phyloP scores from a whole-genome alignment of 2,113 vertebrate genomes.

The Gymnobelideus leadbeateri region DNA sequence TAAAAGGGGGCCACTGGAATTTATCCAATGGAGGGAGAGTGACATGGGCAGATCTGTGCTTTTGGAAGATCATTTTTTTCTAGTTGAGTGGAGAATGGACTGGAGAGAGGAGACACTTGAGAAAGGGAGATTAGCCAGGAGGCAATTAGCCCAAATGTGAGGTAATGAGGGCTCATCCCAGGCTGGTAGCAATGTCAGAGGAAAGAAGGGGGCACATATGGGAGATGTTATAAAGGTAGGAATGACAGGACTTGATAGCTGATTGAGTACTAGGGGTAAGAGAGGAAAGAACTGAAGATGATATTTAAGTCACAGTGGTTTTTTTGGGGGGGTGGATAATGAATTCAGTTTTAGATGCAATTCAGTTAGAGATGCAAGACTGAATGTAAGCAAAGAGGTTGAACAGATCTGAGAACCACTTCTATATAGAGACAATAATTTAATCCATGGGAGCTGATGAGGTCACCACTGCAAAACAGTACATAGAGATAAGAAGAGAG shows the following conservation, averaged over 20 bases:
- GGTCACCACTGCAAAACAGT: background rate
- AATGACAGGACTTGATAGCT: background rate
- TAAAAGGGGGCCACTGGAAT: background rate
- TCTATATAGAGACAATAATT: background rate
- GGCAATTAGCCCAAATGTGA: background rate
- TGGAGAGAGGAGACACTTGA: background rate
- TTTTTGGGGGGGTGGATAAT: background rate
- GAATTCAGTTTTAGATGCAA: background rate
- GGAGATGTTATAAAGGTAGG: background rate
- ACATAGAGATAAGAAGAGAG: background rate
- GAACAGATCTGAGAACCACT: background rate
- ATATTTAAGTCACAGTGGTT: background rate
- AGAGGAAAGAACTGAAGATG: background rate
- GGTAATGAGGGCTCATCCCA: background rate
- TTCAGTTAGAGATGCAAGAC: background rate
- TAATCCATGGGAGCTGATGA: background rate
- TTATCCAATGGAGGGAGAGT: background rate
- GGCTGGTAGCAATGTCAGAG: too few relatives aligned
- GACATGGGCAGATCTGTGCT: background rate
- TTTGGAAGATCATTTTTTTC: background rate
- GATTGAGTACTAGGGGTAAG: background rate
- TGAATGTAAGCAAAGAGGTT: background rate
- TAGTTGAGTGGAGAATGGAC: background rate
- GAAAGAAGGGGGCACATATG: background rate
- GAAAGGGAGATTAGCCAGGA: background rate